phyloP scores from a whole-genome alignment of 2,797 vertebrate species.

The Tachyglossus aculeatus region DNA sequence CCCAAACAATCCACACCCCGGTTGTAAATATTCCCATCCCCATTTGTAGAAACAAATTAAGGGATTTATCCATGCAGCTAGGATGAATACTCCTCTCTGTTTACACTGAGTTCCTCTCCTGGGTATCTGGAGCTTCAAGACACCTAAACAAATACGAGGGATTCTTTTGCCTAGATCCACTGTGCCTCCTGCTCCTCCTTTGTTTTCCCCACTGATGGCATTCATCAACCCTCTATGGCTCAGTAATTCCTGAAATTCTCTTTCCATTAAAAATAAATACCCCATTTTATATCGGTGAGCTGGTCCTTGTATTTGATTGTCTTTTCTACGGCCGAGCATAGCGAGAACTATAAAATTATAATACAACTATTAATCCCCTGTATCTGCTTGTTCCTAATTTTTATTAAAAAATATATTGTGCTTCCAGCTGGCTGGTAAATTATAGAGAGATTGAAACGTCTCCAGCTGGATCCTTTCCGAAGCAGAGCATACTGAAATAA shows the following conservation, averaged over 20 bases:
- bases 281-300: slow-evolving; percentile 70
- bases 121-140: too few relatives aligned
- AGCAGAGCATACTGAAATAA: slow-evolving; percentile 47
- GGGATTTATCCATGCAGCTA: too few relatives aligned
- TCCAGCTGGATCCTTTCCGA: slow-evolving; percentile 52
- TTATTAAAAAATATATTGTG: slow-evolving; percentile 75
- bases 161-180: slow-evolving; percentile 10
- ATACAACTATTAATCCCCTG: slow-evolving; percentile 77
- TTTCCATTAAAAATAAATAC: slow-evolving; percentile 82
- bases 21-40: too few relatives aligned
- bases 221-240: slow-evolving; percentile 59
- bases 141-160: background rate
- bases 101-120: too few relatives aligned
- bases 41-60: too few relatives aligned
- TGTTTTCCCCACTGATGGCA: slow-evolving; percentile 43
- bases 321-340: slow-evolving; percentile 53
- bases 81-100: too few relatives aligned
- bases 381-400: slow-evolving; percentile 79
- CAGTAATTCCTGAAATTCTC: slow-evolving; percentile 71
- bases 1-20: too few relatives aligned
- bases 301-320: slow-evolving; percentile 71
- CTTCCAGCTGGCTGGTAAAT: slow-evolving; percentile 70
- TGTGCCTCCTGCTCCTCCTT: slow-evolving; percentile 30
- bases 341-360: slow-evolving; percentile 79
- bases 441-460: slow-evolving; percentile 34